Evolutionary conservation across 2,797 vertebrate genomes (phyloP).

Genomic region (Alosa sapidissima): DNA sequence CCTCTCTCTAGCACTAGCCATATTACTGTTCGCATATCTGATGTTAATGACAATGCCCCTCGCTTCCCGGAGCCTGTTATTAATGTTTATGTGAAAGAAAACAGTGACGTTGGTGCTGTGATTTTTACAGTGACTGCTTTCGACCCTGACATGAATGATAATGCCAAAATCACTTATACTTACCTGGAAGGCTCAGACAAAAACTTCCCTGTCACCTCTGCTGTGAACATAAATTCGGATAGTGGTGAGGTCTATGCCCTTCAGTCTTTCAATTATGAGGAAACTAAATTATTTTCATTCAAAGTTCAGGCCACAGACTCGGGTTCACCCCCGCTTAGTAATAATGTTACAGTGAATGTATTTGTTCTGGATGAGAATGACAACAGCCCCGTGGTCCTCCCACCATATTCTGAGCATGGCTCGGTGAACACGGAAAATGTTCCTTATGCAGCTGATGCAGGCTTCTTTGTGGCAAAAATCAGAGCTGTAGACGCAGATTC

Average conservation of each 20-base stretch:
- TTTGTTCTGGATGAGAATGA: slow-evolving; percentile 59
- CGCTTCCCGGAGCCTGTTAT: slow-evolving; percentile 61
- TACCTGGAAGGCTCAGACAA: slow-evolving; percentile 38
- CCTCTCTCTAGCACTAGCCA: slow-evolving; percentile 59
- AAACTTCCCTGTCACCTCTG: slow-evolving; percentile 45
- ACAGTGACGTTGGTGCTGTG: slow-evolving; percentile 64
- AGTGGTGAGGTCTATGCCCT: slow-evolving; percentile 57
- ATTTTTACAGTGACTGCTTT: slow-evolving; percentile 63
- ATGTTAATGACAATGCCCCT: slow-evolving; percentile 75
- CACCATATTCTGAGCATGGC: slow-evolving; percentile 75
- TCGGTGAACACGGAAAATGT: slow-evolving; percentile 75
- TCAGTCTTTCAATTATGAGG: slow-evolving; percentile 65
- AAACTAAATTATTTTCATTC: slow-evolving; percentile 58
- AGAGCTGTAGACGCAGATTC: slow-evolving; percentile 54
- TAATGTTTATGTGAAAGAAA: slow-evolving; percentile 71
- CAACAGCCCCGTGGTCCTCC: slow-evolving; percentile 54
- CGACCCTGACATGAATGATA: slow-evolving; percentile 67
- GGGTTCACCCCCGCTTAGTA: slow-evolving; percentile 61
- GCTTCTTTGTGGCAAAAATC: slow-evolving; percentile 55
- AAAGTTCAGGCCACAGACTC: slow-evolving; percentile 59
- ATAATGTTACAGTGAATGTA: slow-evolving; percentile 58
- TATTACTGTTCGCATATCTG: slow-evolving; percentile 63
- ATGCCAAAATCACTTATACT: slow-evolving; percentile 67
- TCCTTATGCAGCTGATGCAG: slow-evolving; percentile 62
- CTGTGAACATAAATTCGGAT: slow-evolving; percentile 62